Evolutionary conservation across 2,113 vertebrate species (phyloP), one percentile per base, ranked within the genome.

Genomic region (Calyptomena viridis): DNA sequence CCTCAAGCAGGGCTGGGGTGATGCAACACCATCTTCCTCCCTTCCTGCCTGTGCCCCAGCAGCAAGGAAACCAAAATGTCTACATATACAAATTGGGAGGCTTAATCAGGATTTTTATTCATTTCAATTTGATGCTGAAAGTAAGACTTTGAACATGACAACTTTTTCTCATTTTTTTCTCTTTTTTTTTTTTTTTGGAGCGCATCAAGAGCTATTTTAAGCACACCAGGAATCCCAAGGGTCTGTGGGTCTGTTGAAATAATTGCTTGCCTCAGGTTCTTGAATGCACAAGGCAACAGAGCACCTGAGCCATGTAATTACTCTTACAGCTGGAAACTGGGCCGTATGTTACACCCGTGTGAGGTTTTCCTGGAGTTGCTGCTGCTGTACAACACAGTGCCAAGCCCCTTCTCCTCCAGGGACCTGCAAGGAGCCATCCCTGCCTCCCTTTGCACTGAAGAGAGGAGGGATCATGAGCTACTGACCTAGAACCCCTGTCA

Each of bases 401-500:
- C 47, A 28, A 11, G 31, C 7, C 14, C 18, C 15, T 18, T 62
- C 72, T 82, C 22, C 24, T 22, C 25, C 44, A 7, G 0, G 0
- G 33, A 44, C 14, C 19, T 3, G 7, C 37, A 22, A 39, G 42
- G 67, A 81, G 64, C 33, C 6, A 2, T 18, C 52, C 60, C 77
- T 22, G 37, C 22, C 46, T 46, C 9, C 11, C 67, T 33, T 28
- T 24, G 17, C 64, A 30, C 44, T 1, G 1, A 24, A n/a, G 12
- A 84, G 35, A 63, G 37, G 28, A 64, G 21, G 37, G 31, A 27
- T 72, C 28, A 7, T 2, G 31, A 76, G 25, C 27, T 42, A 97
- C 98, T 97, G 66, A 99, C 99, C 99, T 19, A 99, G 97, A 55
- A 99, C 71, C 10, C 99, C 99, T 0, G 99, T 99, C 24, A 98